These are phyloP conservation scores for Anoura caudifer DNA, from an alignment of 2,113 vertebrate genomes.

Conservation along the genomic window DNA sequence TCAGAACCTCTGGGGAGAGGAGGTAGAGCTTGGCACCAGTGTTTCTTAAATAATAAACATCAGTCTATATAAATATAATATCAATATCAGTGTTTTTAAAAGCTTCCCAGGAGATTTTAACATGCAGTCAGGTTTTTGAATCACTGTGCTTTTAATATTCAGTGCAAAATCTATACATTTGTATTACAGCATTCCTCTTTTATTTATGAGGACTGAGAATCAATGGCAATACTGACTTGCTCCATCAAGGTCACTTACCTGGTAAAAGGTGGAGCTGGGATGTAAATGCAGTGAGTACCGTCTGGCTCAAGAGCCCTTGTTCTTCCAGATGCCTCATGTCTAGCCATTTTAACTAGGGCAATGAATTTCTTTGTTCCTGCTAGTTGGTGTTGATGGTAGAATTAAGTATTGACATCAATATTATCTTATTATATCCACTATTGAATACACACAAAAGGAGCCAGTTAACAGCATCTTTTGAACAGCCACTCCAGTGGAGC, in stretches of 20 bases:
- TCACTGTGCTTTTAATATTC: conserved; percentile 32
- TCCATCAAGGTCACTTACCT: conserved; percentile 28
- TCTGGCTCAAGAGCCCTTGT: conserved; percentile 4
- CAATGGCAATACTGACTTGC: background rate
- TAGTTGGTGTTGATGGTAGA: conserved; percentile 13
- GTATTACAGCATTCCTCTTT: background rate
- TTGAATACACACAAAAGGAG: background rate
- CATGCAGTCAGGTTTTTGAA: background rate
- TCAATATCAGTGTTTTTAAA: conserved; percentile 26
- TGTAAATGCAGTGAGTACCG: background rate
- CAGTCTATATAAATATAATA: background rate
- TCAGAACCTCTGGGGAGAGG: background rate
- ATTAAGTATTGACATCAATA: background rate
- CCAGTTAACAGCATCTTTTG: background rate
- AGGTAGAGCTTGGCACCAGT: background rate
- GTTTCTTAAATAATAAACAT: conserved; percentile 9
- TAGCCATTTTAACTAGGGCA: background rate
- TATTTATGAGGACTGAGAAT: conserved; percentile 49
- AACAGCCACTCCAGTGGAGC: background rate
- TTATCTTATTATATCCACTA: background rate
- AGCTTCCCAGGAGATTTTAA: conserved; percentile 16
- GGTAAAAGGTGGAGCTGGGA: background rate
- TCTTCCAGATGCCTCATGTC: background rate
- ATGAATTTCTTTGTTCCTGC: conserved; percentile 33
- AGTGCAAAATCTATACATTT: conserved; percentile 52